Evolutionary conservation across 2,888 invertebrate species (phyloP).

Genomic region (Barypeithes pellucidus): DNA sequence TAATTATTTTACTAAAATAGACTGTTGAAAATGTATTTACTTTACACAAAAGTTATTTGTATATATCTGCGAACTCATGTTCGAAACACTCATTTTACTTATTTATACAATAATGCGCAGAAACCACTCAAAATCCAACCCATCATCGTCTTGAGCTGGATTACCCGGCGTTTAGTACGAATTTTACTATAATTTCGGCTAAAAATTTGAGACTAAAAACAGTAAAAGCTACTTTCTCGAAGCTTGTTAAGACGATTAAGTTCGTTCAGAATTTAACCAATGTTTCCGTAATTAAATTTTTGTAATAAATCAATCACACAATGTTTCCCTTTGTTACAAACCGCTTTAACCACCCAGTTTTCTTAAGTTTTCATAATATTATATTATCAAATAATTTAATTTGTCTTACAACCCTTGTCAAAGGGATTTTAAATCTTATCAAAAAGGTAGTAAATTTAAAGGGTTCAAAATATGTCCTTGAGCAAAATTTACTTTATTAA

Average conservation of each 20-base stretch:
- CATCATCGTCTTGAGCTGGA: no score
- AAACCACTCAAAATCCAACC: no score
- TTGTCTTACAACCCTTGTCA: conserved; percentile 7
- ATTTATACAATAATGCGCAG: no score
- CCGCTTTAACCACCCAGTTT: background rate
- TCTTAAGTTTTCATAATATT: conserved; percentile 11
- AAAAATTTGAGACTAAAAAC: no score
- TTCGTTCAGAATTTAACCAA: no score
- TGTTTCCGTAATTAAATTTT: no score
- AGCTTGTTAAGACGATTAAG: no score
- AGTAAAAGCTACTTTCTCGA: background rate
- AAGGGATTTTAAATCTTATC: conserved; percentile 25
- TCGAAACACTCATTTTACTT: background rate
- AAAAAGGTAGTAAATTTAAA: conserved; percentile 19
- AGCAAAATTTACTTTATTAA: conserved; percentile 28
- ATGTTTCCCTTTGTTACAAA: background rate
- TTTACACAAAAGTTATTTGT: background rate
- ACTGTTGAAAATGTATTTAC: background rate
- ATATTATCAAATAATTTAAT: conserved; percentile 14
- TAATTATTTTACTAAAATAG: background rate
- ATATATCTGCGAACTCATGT: no score
- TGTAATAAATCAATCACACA: no score
- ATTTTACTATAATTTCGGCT: no score
- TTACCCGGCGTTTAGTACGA: no score
- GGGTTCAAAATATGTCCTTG: conserved; percentile 15